phyloP scores from a whole-genome alignment of 2,113 vertebrate genomes.

The Catagonus wagneri region DNA sequence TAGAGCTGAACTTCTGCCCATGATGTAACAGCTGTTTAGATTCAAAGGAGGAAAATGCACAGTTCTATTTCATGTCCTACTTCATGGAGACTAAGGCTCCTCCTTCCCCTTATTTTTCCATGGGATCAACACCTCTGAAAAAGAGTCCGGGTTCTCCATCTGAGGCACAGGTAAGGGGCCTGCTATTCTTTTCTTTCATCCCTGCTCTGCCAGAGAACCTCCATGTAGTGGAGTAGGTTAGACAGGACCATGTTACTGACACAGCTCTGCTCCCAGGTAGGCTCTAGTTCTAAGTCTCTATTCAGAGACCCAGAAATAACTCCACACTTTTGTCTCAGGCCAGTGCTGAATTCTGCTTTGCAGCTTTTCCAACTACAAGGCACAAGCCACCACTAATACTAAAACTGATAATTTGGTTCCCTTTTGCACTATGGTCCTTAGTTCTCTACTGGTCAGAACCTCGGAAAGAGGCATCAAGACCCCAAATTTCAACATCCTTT shows the following conservation, averaged over 20 bases:
- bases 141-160: neutral
- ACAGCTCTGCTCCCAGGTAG: neutral
- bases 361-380: neutral
- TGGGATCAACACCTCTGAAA: neutral
- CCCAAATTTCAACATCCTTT: neutral
- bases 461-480: neutral
- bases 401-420: neutral
- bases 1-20: neutral
- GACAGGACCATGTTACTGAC: neutral
- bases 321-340: neutral
- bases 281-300: neutral
- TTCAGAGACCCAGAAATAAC: neutral
- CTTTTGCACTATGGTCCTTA: neutral
- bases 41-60: neutral
- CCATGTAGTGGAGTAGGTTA: neutral
- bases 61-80: neutral
- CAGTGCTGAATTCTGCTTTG: conserved; percentile 9
- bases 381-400: neutral
- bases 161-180: neutral
- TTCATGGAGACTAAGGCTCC: neutral
- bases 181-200: neutral
- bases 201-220: neutral
- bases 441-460: neutral
- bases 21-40: neutral
- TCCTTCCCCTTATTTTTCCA: neutral